Evolutionary conservation across 2,888 invertebrate genomes (phyloP).

Genomic region (Athetis lepigone): DNA sequence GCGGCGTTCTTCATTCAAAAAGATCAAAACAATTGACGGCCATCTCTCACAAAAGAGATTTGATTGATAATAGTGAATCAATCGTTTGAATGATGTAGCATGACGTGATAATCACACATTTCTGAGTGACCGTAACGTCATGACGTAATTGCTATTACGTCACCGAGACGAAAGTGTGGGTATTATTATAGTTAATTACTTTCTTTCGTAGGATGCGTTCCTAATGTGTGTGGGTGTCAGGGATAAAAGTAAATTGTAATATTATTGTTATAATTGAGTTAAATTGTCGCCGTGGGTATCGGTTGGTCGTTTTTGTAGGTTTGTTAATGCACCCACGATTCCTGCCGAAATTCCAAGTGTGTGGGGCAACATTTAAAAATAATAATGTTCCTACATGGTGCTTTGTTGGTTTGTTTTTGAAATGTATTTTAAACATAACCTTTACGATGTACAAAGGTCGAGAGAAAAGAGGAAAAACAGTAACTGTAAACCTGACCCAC

Average conservation of each 20-base stretch:
- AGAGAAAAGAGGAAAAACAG: too few relatives aligned
- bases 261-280: conserved; percentile 22
- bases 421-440: too few relatives aligned
- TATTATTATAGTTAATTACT: conserved; percentile 60
- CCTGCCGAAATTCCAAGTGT: too few relatives aligned
- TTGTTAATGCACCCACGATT: too few relatives aligned
- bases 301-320: background rate
- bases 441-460: too few relatives aligned
- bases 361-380: too few relatives aligned
- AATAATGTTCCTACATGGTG: too few relatives aligned
- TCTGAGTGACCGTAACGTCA: conserved; percentile 37
- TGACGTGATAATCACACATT: conserved; percentile 37
- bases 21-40: conserved; percentile 2
- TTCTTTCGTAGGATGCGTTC: conserved; percentile 40
- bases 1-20: conserved; percentile 9
- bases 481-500: too few relatives aligned
- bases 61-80: conserved; percentile 30
- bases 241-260: conserved; percentile 13
- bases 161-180: conserved; percentile 45
- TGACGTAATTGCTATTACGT: conserved; percentile 47
- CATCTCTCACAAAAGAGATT: conserved; percentile 9
- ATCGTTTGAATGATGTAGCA: conserved; percentile 35
- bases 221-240: conserved; percentile 11
- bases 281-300: background rate
- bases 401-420: too few relatives aligned